A percentile compares a stretch with the other conserved stretches of the same genome.
Conservation (phyloP, 1,140 invertebrate genomes). For the Pachypsylla venusta region DNA sequence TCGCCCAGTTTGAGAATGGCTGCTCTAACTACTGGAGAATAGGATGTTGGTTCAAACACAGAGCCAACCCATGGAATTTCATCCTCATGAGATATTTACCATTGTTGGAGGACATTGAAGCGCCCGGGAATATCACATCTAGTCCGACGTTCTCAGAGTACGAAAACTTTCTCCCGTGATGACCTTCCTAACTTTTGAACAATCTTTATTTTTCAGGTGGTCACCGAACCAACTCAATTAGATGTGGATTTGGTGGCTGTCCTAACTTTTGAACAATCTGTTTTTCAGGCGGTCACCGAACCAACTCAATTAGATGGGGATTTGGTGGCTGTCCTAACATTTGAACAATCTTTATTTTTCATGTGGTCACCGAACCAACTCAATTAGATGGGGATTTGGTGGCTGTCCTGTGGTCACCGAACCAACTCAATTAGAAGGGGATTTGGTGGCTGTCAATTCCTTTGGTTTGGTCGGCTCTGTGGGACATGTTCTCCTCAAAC, state of each 20-base stretch:
- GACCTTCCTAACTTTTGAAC: neutral
- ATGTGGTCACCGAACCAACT: conserved; percentile 17
- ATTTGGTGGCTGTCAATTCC: conserved; percentile 40
- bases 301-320: conserved; percentile 29
- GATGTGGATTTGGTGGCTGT: conserved; percentile 35
- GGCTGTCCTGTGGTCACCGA: conserved; percentile 30
- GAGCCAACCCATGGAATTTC: too few relatives aligned
- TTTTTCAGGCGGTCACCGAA: conserved; percentile 19
- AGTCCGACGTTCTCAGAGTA: neutral
- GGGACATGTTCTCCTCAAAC: conserved; percentile 38
- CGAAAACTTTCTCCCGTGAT: neutral
- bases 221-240: conserved; percentile 27
- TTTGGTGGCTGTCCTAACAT: conserved; percentile 37
- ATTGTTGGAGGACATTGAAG: too few relatives aligned
- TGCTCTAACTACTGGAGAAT: too few relatives aligned
- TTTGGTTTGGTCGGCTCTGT: conserved; percentile 47
- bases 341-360: too few relatives aligned
- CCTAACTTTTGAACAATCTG: too few relatives aligned
- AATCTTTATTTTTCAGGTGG: too few relatives aligned
- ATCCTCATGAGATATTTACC: too few relatives aligned
- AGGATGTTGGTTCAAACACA: too few relatives aligned
- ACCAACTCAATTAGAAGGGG: conserved; percentile 28
- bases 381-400: conserved; percentile 34
- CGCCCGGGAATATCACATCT: neutral
- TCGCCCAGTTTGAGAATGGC: too few relatives aligned